Evolutionary conservation across 2,797 vertebrate genomes (phyloP).

Genomic region (Karalla daura): DNA sequence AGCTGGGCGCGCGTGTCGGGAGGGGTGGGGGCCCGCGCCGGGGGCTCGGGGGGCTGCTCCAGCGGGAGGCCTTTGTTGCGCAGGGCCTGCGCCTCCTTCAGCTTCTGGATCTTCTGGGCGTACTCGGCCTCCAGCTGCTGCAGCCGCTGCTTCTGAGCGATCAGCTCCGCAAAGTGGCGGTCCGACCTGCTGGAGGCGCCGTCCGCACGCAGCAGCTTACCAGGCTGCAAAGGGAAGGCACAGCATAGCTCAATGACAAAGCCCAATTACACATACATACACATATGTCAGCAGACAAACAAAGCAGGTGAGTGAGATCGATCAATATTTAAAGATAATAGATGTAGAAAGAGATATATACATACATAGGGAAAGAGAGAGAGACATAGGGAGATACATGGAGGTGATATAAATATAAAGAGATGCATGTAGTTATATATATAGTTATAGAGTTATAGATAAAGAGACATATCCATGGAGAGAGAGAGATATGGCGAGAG

Average conservation of each 20-base stretch:
- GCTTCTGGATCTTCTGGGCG: slow-evolving; percentile 94
- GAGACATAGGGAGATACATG: too few relatives aligned
- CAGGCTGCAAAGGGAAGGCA: slow-evolving; percentile 74
- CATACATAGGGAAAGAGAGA: too few relatives aligned
- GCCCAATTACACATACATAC: not conserved
- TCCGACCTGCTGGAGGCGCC: slow-evolving; percentile 79
- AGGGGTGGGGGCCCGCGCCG: slow-evolving; percentile 58
- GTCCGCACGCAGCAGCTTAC: slow-evolving; percentile 88
- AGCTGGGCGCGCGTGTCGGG: slow-evolving; percentile 76
- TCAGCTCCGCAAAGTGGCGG: slow-evolving; percentile 90
- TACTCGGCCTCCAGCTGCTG: slow-evolving; percentile 96
- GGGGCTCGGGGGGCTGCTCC: slow-evolving; percentile 59
- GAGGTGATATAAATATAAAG: too few relatives aligned
- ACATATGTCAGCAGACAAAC: not conserved
- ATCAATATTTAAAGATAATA: too few relatives aligned
- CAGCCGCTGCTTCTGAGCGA: slow-evolving; percentile 91
- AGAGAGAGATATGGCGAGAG: too few relatives aligned
- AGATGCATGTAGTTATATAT: too few relatives aligned
- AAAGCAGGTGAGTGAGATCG: too few relatives aligned
- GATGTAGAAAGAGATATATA: too few relatives aligned
- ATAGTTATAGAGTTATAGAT: too few relatives aligned
- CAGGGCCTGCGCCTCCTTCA: slow-evolving; percentile 92
- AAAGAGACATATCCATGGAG: too few relatives aligned
- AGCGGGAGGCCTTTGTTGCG: slow-evolving; percentile 79
- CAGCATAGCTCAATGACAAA: not conserved